phyloP scores from a whole-genome alignment of 2,888 invertebrate genomes.

The Tuta absoluta region DNA sequence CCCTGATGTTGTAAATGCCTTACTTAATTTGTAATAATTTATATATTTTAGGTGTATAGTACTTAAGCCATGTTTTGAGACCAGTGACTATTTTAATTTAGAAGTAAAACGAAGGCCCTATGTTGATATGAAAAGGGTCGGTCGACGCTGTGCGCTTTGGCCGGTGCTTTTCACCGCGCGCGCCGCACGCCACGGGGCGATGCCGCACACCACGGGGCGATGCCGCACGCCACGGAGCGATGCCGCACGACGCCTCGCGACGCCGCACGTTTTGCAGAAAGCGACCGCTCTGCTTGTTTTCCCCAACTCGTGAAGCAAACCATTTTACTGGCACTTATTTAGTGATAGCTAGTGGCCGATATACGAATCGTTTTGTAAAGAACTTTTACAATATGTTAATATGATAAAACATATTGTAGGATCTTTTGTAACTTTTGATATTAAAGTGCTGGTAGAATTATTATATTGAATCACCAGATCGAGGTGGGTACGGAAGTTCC shows the following conservation, averaged over 20 bases:
- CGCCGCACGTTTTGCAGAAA: constrained; percentile 74
- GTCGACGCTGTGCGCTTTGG: constrained; percentile 66
- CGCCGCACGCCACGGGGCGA: constrained; percentile 34
- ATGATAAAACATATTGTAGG: constrained; percentile 67
- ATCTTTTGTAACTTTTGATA: constrained; percentile 80
- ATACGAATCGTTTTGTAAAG: constrained; percentile 70
- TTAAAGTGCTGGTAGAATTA: constrained; percentile 75
- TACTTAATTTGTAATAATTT: constrained; percentile 82
- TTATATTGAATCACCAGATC: constrained; percentile 57
- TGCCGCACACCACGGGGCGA: constrained; percentile 45
- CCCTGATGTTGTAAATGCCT: constrained; percentile 81
- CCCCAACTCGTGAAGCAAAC: constrained; percentile 65
- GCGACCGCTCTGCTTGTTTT: constrained; percentile 72
- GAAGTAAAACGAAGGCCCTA: constrained; percentile 69
- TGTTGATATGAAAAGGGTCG: constrained; percentile 60
- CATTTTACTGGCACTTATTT: constrained; percentile 67
- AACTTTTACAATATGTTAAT: constrained; percentile 69
- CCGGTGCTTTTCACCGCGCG: constrained; percentile 60
- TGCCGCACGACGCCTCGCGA: constrained; percentile 46
- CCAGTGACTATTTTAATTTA: constrained; percentile 81
- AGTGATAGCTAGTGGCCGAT: constrained; percentile 61
- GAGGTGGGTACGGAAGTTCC: constrained; percentile 73
- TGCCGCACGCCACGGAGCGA: constrained; percentile 50
- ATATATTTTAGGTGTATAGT: constrained; percentile 82
- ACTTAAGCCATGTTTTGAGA: constrained; percentile 82